Evolutionary conservation across 2,797 vertebrate species (phyloP).

Genomic region (Gambusia yucatana): DNA sequence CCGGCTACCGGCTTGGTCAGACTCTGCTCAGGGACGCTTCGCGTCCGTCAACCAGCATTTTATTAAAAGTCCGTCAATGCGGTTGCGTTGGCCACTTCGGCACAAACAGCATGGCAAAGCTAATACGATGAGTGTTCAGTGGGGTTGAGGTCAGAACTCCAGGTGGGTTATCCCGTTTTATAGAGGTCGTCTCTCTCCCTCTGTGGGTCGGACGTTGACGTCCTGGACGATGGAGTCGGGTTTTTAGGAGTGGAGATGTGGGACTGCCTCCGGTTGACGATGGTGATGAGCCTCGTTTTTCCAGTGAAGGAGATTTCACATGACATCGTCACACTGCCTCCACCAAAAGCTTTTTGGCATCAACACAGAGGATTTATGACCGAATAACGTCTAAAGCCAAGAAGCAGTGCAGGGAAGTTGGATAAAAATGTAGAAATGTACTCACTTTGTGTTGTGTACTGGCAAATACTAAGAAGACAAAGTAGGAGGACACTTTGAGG

Average conservation of each 20-base stretch:
- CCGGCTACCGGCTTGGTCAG: not conserved
- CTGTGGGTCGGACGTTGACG: not conserved
- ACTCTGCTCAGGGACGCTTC: not conserved
- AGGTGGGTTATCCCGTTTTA: not conserved
- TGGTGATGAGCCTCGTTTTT: not conserved
- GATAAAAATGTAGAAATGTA: not conserved
- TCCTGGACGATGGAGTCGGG: not conserved
- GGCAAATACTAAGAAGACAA: not conserved
- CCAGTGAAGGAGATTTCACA: not conserved
- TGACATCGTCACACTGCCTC: not conserved
- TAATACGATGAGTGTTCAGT: not conserved
- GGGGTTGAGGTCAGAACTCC: not conserved
- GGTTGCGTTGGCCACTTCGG: not conserved
- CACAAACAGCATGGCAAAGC: not conserved
- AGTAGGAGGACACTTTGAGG: not conserved
- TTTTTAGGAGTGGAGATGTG: not conserved
- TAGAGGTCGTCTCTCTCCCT: not conserved
- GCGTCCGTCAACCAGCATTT: not conserved
- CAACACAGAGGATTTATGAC: not conserved
- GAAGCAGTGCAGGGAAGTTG: not conserved
- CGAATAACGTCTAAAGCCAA: not conserved
- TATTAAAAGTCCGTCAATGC: not conserved
- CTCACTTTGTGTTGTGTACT: not conserved
- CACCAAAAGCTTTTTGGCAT: not conserved
- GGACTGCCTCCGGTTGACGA: not conserved